A percentile compares a stretch with the other conserved stretches of the same genome.
These are phyloP conservation scores for Triplophysa dalaica DNA, from an alignment of 2,113 vertebrate species.

Conservation along the genomic window DNA sequence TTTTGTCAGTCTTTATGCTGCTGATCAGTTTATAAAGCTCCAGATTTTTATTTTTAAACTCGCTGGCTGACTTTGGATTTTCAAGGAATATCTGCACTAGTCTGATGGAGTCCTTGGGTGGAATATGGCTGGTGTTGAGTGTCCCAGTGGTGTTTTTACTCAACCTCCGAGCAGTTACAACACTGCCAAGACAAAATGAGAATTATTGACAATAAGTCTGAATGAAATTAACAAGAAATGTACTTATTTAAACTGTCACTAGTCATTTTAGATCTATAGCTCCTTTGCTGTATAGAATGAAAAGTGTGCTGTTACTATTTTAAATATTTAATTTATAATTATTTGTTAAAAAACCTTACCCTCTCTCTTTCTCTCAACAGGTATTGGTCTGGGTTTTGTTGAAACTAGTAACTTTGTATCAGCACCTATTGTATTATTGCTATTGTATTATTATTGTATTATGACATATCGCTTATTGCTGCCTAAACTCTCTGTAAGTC, in stretches of 20 bases:
- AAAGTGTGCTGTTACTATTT: too few species aligned
- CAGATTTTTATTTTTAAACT: constrained; percentile 22
- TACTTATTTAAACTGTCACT: not conserved
- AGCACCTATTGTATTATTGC: too few species aligned
- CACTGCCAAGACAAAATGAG: constrained; percentile 16
- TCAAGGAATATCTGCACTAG: not conserved
- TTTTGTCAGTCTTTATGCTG: constrained; percentile 19
- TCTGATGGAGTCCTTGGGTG: constrained; percentile 34
- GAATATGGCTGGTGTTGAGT: constrained; percentile 26
- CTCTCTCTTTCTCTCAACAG: too few species aligned
- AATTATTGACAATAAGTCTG: not conserved
- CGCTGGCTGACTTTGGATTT: not conserved
- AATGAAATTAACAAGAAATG: not conserved
- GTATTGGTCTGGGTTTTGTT: too few species aligned
- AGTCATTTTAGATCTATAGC: too few species aligned
- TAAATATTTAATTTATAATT: too few species aligned
- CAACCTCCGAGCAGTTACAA: not conserved
- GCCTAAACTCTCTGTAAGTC: too few species aligned
- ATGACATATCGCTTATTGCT: too few species aligned
- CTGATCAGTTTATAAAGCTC: constrained; percentile 25
- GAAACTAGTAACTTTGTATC: too few species aligned
- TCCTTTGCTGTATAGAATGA: too few species aligned
- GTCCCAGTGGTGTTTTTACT: not conserved
- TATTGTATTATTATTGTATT: too few species aligned
- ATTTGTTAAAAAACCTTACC: too few species aligned